phyloP scores from a whole-genome alignment of 1,140 invertebrate genomes.

The Drosophila rufa region DNA sequence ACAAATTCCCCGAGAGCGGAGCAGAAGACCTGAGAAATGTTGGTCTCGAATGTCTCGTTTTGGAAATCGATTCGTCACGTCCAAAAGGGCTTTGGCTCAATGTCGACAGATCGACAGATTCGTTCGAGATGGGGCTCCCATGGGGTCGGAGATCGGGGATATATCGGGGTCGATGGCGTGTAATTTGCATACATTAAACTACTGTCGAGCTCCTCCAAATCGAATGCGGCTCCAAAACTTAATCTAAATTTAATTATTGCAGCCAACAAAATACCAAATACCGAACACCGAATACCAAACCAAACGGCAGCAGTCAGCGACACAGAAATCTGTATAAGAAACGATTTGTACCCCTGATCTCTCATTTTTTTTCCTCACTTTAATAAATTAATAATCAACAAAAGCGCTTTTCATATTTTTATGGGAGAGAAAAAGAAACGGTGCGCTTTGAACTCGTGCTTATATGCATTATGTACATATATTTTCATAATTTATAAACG shows the following conservation, averaged over 20 bases:
- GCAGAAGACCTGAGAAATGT: slow-evolving; percentile 22
- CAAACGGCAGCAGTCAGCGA: slow-evolving; percentile 44
- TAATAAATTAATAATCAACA: slow-evolving; percentile 81
- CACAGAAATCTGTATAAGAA: slow-evolving; percentile 61
- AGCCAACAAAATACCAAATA: slow-evolving; percentile 58
- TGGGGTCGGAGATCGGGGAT: slow-evolving; percentile 36
- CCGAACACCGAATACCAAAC: slow-evolving; percentile 9
- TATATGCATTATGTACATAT: slow-evolving; percentile 80
- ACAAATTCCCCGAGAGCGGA: slow-evolving; percentile 53
- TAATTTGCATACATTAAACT: slow-evolving; percentile 83
- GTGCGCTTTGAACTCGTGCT: slow-evolving; percentile 73
- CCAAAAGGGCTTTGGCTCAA: slow-evolving; percentile 68
- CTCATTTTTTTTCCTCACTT: slow-evolving; percentile 39
- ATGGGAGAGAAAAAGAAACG: slow-evolving; percentile 41
- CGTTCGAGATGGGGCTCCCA: slow-evolving; percentile 30
- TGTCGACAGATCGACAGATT: slow-evolving; percentile 62
- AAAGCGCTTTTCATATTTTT: slow-evolving; percentile 80
- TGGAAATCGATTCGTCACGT: slow-evolving; percentile 78
- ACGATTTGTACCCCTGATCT: slow-evolving; percentile 33
- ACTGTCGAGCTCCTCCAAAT: slow-evolving; percentile 59
- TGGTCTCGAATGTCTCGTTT: slow-evolving; percentile 69
- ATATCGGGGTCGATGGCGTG: slow-evolving; percentile 51
- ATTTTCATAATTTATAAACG: slow-evolving; percentile 82
- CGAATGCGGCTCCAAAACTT: slow-evolving; percentile 61
- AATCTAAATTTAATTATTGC: slow-evolving; percentile 84